A percentile compares a stretch with the other conserved stretches of the same genome.
Conservation (phyloP, 2,888 invertebrate species). For the Drosophila fulvimacula region DNA sequence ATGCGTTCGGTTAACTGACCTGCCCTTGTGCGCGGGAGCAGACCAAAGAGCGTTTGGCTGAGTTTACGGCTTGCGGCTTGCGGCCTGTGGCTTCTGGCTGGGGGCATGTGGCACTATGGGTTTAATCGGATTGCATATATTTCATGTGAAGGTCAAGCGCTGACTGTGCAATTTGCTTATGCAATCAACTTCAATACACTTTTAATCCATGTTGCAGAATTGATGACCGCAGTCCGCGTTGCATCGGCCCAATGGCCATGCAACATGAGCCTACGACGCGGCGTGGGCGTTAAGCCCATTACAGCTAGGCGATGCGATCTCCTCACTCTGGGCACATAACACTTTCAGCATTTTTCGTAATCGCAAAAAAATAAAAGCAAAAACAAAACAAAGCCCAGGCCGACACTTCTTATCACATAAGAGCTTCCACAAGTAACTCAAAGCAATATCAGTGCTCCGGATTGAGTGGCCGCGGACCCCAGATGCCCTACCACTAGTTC, state of each 20-base stretch:
- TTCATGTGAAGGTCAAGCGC: slow-evolving; percentile 17
- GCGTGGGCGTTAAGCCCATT: slow-evolving; percentile 3
- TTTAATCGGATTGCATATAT: slow-evolving; percentile 32
- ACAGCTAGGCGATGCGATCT: neutral
- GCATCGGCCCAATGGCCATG: neutral
- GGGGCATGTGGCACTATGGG: neutral
- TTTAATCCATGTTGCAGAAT: slow-evolving; percentile 20
- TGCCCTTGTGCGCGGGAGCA: slow-evolving; percentile 41
- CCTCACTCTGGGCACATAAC: neutral
- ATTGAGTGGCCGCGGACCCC: neutral
- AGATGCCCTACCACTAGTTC: too few species aligned
- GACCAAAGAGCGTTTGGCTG: neutral
- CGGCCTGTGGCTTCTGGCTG: neutral
- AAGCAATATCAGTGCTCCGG: neutral
- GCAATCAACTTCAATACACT: slow-evolving; percentile 29
- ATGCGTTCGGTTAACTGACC: slow-evolving; percentile 61
- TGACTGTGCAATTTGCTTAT: slow-evolving; percentile 34
- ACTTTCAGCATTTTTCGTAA: slow-evolving; percentile 4
- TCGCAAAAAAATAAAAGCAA: slow-evolving; percentile 9
- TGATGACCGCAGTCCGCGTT: neutral
- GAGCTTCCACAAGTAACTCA: slow-evolving; percentile 8
- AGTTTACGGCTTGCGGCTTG: neutral
- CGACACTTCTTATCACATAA: slow-evolving; percentile 66
- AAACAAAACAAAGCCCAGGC: slow-evolving; percentile 48
- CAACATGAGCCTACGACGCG: neutral